phyloP scores from a whole-genome alignment of 2,113 vertebrate genomes.

The Salvelinus namaycush region DNA sequence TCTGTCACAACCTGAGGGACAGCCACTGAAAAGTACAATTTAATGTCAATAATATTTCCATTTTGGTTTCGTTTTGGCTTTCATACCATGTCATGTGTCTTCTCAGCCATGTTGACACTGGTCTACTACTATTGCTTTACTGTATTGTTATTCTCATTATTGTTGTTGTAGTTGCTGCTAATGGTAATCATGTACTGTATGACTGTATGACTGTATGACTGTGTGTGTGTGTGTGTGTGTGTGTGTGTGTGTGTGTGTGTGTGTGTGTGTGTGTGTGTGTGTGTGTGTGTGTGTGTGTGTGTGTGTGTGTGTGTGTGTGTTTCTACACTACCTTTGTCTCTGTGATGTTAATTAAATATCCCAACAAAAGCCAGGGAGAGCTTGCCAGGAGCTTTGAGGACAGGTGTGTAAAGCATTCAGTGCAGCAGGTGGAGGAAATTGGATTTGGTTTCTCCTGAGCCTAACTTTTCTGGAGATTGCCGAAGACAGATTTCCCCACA shows the following conservation, averaged over 20 bases:
- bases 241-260: slow-evolving; percentile 38
- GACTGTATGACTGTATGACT: slow-evolving; percentile 2
- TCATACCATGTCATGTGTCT: too few species aligned
- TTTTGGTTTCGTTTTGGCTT: too few species aligned
- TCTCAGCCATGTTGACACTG: too few species aligned
- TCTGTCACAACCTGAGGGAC: too few species aligned
- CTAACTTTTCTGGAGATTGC: slow-evolving; percentile 43
- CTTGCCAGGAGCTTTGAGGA: slow-evolving; percentile 52
- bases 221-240: slow-evolving; percentile 26
- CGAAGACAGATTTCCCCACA: slow-evolving; percentile 41
- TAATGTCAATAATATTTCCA: too few species aligned
- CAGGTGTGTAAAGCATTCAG: slow-evolving; percentile 54
- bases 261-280: slow-evolving; percentile 26
- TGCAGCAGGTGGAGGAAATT: slow-evolving; percentile 61
- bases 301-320: slow-evolving; percentile 22
- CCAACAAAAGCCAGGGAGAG: slow-evolving; percentile 51
- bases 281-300: too few species aligned
- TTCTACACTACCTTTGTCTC: slow-evolving; percentile 48
- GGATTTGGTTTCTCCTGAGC: slow-evolving; percentile 51
- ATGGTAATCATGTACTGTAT: too few species aligned
- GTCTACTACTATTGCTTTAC: too few species aligned
- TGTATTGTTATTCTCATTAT: too few species aligned
- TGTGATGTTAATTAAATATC: slow-evolving; percentile 69
- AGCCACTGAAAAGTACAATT: too few species aligned
- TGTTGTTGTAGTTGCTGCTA: too few species aligned